phyloP scores from a whole-genome alignment of 2,888 invertebrate species.

The Drosophila subsilvestris region DNA sequence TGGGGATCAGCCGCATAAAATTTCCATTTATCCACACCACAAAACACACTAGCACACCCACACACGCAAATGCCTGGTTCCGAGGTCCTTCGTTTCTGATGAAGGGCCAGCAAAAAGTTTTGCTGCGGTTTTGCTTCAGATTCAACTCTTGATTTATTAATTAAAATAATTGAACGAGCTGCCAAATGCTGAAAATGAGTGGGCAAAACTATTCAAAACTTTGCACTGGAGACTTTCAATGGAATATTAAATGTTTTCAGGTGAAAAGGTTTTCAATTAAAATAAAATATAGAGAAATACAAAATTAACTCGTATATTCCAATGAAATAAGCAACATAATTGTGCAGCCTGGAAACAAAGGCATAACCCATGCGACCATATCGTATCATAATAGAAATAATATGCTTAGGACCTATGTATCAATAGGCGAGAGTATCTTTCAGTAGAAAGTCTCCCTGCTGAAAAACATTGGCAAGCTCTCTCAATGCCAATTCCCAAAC shows the following conservation, averaged over 20 bases:
- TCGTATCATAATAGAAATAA: too few species aligned
- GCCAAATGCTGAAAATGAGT: not conserved
- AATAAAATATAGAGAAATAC: not conserved
- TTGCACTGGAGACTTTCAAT: not conserved
- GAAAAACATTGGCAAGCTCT: too few species aligned
- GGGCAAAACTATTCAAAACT: not conserved
- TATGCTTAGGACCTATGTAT: too few species aligned
- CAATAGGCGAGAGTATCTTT: too few species aligned
- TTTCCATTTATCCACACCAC: slow-evolving; percentile 25
- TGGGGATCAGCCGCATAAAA: slow-evolving; percentile 52
- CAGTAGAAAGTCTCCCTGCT: too few species aligned
- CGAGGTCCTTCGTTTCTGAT: slow-evolving; percentile 23
- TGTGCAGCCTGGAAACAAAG: too few species aligned
- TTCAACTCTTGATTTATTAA: slow-evolving; percentile 52
- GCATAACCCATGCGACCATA: too few species aligned
- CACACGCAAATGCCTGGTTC: not conserved
- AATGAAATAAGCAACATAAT: not conserved
- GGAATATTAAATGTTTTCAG: slow-evolving; percentile 3
- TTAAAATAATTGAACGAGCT: slow-evolving; percentile 34
- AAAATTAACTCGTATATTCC: not conserved
- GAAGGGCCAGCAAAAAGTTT: slow-evolving; percentile 38
- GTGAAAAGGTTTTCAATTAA: slow-evolving; percentile 3
- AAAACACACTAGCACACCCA: slow-evolving; percentile 8
- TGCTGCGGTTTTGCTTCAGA: slow-evolving; percentile 21
- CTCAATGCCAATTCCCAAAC: too few species aligned